A percentile compares a stretch with the other conserved stretches of the same genome.
Evolutionary conservation across 1,140 invertebrate species (phyloP).

Genomic region (Leptinotarsa defecta): DNA sequence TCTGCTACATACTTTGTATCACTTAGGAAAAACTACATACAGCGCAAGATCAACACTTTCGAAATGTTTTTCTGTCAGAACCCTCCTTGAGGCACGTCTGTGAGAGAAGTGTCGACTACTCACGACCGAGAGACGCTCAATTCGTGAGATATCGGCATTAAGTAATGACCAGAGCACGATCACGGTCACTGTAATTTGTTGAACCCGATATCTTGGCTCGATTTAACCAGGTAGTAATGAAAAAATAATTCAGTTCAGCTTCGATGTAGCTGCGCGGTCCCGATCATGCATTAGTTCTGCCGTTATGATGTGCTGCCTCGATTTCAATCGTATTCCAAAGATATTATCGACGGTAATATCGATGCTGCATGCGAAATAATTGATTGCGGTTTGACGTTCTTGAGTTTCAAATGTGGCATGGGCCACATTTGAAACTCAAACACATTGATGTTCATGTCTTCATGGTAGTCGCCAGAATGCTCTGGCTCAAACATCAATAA

Average conservation of each 20-base stretch:
- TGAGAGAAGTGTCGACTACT: constrained; percentile 33
- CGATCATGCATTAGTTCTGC: constrained; percentile 18
- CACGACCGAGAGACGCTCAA: constrained; percentile 39
- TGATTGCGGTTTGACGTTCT: not conserved
- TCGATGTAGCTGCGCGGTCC: not conserved
- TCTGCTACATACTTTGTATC: too few relatives aligned
- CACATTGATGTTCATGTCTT: too few relatives aligned
- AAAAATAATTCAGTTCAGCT: constrained; percentile 40
- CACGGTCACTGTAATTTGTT: constrained; percentile 54
- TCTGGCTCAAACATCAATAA: too few relatives aligned
- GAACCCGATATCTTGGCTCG: constrained; percentile 46
- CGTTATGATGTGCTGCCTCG: constrained; percentile 15
- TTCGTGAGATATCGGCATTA: constrained; percentile 52
- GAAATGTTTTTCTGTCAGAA: too few relatives aligned
- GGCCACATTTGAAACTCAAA: too few relatives aligned
- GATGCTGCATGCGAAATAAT: not conserved
- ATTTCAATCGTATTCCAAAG: constrained; percentile 9
- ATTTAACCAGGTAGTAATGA: constrained; percentile 42
- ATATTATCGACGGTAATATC: not conserved
- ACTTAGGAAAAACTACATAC: too few relatives aligned
- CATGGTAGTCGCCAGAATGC: too few relatives aligned
- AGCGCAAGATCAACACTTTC: too few relatives aligned
- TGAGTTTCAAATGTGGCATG: too few relatives aligned
- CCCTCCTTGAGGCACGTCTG: not conserved
- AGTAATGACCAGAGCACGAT: constrained; percentile 37